These are phyloP conservation scores for Cryptocephalus primarius DNA, from an alignment of 2,888 invertebrate genomes.

Conservation along the genomic window DNA sequence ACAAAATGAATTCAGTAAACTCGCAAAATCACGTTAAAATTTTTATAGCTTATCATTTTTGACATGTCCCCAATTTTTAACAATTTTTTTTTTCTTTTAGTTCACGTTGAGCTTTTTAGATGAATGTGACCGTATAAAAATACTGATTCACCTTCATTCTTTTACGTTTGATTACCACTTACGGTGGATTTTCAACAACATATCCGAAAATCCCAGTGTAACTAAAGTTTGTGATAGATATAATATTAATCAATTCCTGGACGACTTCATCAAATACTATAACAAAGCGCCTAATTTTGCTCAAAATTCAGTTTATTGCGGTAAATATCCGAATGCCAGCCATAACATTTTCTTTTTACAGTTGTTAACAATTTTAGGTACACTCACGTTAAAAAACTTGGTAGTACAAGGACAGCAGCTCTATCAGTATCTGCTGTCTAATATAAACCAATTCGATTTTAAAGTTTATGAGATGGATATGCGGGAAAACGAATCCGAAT, in stretches of 20 bases:
- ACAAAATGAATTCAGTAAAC: no score
- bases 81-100: conserved; percentile 29
- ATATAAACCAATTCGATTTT: conserved; percentile 57
- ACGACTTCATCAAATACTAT: conserved; percentile 68
- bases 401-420: conserved; percentile 53
- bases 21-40: no score
- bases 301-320: conserved; percentile 58
- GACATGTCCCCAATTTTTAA: no score
- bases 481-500: conserved; percentile 39
- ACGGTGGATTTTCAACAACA: conserved; percentile 53
- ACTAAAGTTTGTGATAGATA: conserved; percentile 47
- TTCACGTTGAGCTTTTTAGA: conserved; percentile 53
- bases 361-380: conserved; percentile 35
- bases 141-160: conserved; percentile 63
- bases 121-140: conserved; percentile 58
- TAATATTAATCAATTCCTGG: conserved; percentile 60
- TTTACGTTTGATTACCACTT: conserved; percentile 70
- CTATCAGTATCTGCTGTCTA: conserved; percentile 57
- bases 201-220: conserved; percentile 44
- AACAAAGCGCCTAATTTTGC: conserved; percentile 67
- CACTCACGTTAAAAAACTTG: conserved; percentile 45
- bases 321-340: conserved; percentile 36
- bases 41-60: no score
- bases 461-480: conserved; percentile 51
- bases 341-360: conserved; percentile 2